Conservation (phyloP, 2,113 vertebrate species). For the Alouatta palliata region DNA sequence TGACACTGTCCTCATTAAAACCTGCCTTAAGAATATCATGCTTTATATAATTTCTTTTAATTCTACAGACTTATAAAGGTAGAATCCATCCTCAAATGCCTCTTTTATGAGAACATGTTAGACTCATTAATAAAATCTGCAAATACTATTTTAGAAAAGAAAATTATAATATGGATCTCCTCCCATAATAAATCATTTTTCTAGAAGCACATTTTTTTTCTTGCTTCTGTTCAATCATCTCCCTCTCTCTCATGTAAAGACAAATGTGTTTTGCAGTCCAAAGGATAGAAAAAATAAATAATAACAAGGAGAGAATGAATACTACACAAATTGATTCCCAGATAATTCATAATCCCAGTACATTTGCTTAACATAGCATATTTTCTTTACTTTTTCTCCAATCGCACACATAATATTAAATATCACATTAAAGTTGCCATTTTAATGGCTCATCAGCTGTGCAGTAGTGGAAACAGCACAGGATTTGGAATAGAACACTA, state of each 20-base stretch:
- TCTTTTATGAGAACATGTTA: background rate
- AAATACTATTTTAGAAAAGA: background rate
- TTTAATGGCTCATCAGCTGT: background rate
- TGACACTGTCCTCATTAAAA: background rate
- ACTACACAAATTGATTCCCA: background rate
- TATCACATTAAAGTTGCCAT: background rate
- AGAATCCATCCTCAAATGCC: background rate
- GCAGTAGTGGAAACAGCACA: background rate
- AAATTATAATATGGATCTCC: background rate
- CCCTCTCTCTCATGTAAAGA: background rate
- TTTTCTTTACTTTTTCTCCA: background rate
- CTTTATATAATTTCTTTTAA: background rate
- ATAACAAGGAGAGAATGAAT: background rate
- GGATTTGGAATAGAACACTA: background rate
- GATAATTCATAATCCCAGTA: background rate
- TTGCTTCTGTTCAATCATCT: background rate
- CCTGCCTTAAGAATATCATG: background rate
- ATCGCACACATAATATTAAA: background rate
- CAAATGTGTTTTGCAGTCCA: background rate
- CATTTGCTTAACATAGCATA: background rate
- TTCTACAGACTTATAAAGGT: background rate
- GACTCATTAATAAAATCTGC: background rate
- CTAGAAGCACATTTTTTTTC: background rate
- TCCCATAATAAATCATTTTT: background rate
- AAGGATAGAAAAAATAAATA: background rate